phyloP scores from a whole-genome alignment of 2,113 vertebrate genomes.

The Corapipo altera region DNA sequence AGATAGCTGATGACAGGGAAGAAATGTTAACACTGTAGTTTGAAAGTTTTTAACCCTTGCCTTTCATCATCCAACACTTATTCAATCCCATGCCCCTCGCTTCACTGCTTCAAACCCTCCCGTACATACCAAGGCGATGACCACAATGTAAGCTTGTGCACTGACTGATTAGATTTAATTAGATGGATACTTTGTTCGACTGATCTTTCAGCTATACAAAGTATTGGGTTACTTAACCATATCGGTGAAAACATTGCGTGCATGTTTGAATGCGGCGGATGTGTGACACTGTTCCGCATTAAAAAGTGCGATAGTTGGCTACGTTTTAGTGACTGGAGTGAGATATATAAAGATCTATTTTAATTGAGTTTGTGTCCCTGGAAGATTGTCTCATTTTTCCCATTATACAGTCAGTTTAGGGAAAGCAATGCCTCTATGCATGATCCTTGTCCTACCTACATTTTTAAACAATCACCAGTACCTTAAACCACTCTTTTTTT shows the following conservation, averaged over 20 bases:
- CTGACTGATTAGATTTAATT: conserved; percentile 71
- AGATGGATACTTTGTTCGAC: conserved; percentile 68
- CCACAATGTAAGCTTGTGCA: conserved; percentile 63
- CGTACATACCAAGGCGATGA: conserved; percentile 68
- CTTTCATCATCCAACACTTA: conserved; percentile 60
- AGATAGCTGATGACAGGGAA: conserved; percentile 64
- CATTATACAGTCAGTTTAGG: neutral
- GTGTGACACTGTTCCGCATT: neutral
- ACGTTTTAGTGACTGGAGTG: conserved; percentile 31
- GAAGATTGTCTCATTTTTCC: conserved; percentile 3
- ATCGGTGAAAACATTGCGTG: conserved; percentile 48
- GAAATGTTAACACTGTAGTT: conserved; percentile 65
- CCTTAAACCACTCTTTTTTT: neutral
- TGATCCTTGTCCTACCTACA: neutral
- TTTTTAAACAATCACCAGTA: neutral
- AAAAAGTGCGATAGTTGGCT: conserved; percentile 33
- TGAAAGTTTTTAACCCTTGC: conserved; percentile 67
- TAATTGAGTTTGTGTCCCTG: neutral
- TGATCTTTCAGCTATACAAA: conserved; percentile 66
- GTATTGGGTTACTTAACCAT: conserved; percentile 64
- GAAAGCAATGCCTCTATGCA: neutral
- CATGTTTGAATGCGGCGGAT: neutral
- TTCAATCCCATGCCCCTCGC: conserved; percentile 40
- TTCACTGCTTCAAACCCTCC: conserved; percentile 51
- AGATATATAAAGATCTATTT: conserved; percentile 21